Base-by-base conservation (phyloP, 2,113 vertebrate species). In the Tupaia tana region DNA sequence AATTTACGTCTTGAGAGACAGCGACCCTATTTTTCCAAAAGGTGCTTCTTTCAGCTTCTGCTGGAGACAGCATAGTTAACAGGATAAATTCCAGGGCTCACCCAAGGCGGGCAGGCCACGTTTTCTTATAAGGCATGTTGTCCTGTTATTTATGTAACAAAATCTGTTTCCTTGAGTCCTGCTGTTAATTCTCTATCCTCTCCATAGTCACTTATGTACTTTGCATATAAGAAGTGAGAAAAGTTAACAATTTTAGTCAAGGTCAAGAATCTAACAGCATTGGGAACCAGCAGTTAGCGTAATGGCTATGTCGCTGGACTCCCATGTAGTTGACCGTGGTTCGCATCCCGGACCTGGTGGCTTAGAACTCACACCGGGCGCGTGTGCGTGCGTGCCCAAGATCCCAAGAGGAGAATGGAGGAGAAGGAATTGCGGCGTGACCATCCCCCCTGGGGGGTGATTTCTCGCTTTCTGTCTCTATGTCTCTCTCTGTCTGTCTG, bases 1-100 rank as follows among this genome's bases (percentile, higher is more conserved):
- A 16, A 90, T 91, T 77, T 78, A 13, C 20, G 54, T 94, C 80
- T 91, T 94, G 69, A 93, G 74, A 88, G 52, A 59, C 31, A 83
- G 77, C 24, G n/a, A 34, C 58, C 75, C 12, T 78, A 22, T 90
- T 89, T 93, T 92, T 78, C 80, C 43, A 78, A 92, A 94, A 94
- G 90, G 75, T 82, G 54, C 64, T 43, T 69, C 81, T 85, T 71
- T 88, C 34, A 89, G 24, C 69, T 88, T 77, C 54, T 86, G 58
- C 81, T 71, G n/a, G 34, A 63, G 84, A 52, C 63, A 9, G 15
- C 70, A 43, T 87, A 58, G 77, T 56, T 87, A 92, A 19, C 74
- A 84, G 94, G 77, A 66, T 75, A 75, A 34, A 54, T 90, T 89
- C 70, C 88, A 69, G 58, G 61, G 14, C 75, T 94, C 43, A 9